These are phyloP conservation scores for Holcopasites calliopsidis DNA, from an alignment of 1,140 invertebrate genomes.

Conservation along the genomic window DNA sequence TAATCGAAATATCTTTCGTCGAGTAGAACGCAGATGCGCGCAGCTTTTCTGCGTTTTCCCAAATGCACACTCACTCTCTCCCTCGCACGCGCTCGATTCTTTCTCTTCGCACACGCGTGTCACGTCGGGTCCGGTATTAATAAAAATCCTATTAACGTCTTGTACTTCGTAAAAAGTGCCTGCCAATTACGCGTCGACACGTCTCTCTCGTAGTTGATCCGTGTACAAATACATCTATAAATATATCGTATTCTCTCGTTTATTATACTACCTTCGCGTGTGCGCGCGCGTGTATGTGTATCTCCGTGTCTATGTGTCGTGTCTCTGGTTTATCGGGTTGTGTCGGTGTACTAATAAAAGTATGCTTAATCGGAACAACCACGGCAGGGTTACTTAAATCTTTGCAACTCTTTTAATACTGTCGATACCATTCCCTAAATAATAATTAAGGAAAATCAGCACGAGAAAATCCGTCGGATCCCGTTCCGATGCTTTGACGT, in stretches of 20 bases:
- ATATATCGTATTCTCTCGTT: neutral
- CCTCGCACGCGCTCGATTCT: too few species aligned
- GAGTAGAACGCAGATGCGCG: neutral
- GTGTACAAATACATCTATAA: conserved; percentile 36
- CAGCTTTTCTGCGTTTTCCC: neutral
- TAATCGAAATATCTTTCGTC: conserved; percentile 18
- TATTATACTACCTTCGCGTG: conserved; percentile 20
- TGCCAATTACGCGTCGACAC: conserved; percentile 23
- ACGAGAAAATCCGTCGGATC: neutral
- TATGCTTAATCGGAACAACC: conserved; percentile 38
- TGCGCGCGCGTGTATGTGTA: conserved; percentile 11
- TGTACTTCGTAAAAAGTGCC: conserved; percentile 56
- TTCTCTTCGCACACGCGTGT: conserved; percentile 22
- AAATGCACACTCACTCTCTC: neutral
- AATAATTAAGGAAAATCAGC: conserved; percentile 14
- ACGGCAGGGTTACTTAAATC: conserved; percentile 58
- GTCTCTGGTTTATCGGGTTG: neutral
- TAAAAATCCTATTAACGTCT: conserved; percentile 39
- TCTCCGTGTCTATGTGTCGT: neutral
- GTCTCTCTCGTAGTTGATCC: conserved; percentile 3
- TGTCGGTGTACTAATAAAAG: neutral
- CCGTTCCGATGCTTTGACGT: neutral
- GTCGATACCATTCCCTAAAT: conserved; percentile 45
- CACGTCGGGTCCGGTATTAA: conserved; percentile 33
- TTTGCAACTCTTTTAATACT: conserved; percentile 67